Percentiles rank a stretch among this genome's conserved stretches.
Conservation (phyloP, 2,888 invertebrate species). For the Halictus ligatus region DNA sequence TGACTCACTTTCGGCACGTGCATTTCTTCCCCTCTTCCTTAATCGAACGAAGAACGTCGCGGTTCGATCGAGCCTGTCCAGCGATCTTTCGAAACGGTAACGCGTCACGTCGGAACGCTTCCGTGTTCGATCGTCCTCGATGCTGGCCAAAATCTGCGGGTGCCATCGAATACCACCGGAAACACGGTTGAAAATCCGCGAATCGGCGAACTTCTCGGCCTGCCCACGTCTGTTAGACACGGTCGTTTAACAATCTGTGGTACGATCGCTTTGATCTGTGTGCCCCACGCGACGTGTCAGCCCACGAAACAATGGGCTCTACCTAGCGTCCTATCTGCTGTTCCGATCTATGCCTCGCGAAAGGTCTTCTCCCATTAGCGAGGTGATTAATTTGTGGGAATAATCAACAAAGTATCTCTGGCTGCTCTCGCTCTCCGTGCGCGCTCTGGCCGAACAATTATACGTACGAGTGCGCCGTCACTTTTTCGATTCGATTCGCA, state of each 20-base stretch:
- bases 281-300: conserved; percentile 41
- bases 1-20: conserved; percentile 77
- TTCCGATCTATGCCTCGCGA: conserved; percentile 44
- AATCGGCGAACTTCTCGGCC: conserved; percentile 6
- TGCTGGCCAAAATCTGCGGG: background rate
- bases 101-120: conserved; percentile 4
- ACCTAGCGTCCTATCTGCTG: conserved; percentile 39
- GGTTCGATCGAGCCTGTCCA: background rate
- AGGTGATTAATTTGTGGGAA: conserved; percentile 39
- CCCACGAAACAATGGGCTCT: conserved; percentile 48
- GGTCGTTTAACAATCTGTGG: conserved; percentile 36
- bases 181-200: background rate
- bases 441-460: background rate
- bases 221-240: conserved; percentile 36
- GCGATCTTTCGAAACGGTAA: conserved; percentile 28
- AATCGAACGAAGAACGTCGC: conserved; percentile 60
- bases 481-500: background rate
- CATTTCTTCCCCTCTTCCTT: conserved; percentile 56
- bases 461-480: background rate
- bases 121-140: conserved; percentile 17
- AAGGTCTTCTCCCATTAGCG: conserved; percentile 54
- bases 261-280: conserved; percentile 56
- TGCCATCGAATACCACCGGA: background rate
- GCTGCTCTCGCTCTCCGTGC: conserved; percentile 7
- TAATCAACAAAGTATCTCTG: conserved; percentile 17